Base-by-base conservation (phyloP, 2,888 invertebrate species). In the Glyphotaelius pellucidus region DNA sequence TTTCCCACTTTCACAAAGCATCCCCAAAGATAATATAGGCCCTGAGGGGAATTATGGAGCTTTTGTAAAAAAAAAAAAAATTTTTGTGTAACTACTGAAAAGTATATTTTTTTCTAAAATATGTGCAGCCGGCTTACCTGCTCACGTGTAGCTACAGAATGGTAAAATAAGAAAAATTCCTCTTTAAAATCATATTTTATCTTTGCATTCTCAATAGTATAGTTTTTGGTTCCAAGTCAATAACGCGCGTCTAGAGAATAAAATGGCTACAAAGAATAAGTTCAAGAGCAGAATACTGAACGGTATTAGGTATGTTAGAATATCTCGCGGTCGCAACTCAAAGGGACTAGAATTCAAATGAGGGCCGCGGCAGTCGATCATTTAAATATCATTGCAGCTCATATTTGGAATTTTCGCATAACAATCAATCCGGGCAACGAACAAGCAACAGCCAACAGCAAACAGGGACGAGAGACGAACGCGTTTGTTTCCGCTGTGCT, bases 341-440 rank as follows among this genome's bases (percentile, higher is more conserved):
- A 93, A 92, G 91, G 92, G 88, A 25, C 91, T 38, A 86, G 90
- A 92, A 93, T 93, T 93, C 93, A 93, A 93, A 93, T 93, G 92
- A 93, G 93, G 83, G 19, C 88, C 86, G 80, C 89, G 52, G 91
- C 92, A 90, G 91, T 92, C 91, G 91, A 93, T 93, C 93, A 93
- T 93, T 93, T 93, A 93, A 93, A 93, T 93, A 93, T 93, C 93
- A 93, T 93, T 93, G 93, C 92, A 92, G 93, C 93, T 93, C 93
- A 93, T 93, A 93, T 93, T 93, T 93, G 93, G 93, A 93, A 93
- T 93, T 93, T 93, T 93, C 91, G 93, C 93, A 93, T 93, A 93
- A 90, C 93, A 93, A 93, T 91, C 90, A 89, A 47, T 67, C 91
- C 32, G 38, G 79, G 83, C 83, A 47, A 12, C 30, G 80, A 47